These are phyloP conservation scores for Temnothorax nylanderi DNA, from an alignment of 1,140 invertebrate species.

Conservation along the genomic window DNA sequence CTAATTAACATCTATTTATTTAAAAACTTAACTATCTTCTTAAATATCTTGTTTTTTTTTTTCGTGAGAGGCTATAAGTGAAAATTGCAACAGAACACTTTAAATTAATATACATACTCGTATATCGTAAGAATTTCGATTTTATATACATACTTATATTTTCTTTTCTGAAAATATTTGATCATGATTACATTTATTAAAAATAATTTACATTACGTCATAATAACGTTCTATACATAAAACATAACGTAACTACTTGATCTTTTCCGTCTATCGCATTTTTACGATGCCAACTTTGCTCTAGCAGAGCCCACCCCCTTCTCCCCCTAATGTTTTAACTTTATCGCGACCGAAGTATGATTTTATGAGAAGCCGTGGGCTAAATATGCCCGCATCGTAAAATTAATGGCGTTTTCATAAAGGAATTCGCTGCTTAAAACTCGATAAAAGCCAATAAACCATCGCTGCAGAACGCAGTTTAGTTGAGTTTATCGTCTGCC, in stretches of 20 bases:
- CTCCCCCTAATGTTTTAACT: conserved; percentile 81
- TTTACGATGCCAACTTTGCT: conserved; percentile 84
- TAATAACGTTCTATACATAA: background rate
- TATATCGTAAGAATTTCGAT: background rate
- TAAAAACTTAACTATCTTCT: background rate
- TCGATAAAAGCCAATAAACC: conserved; percentile 84
- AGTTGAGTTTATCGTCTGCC: conserved; percentile 69
- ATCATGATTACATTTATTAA: conserved; percentile 8
- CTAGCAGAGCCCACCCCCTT: conserved; percentile 65
- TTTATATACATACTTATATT: background rate
- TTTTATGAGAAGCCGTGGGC: conserved; percentile 83
- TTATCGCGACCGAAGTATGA: conserved; percentile 84
- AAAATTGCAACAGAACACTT: background rate
- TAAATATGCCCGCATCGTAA: conserved; percentile 84
- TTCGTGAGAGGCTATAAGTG: background rate
- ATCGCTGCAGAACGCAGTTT: conserved; percentile 74
- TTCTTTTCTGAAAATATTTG: background rate
- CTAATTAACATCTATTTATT: background rate
- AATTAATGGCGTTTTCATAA: conserved; percentile 85
- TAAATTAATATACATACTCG: background rate
- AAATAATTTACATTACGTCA: background rate
- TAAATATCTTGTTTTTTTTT: background rate
- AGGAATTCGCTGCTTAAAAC: conserved; percentile 81
- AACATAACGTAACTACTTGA: background rate
- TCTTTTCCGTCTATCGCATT: conserved; percentile 63